Conservation (phyloP, 2,888 invertebrate genomes). For the Yponomeuta plumbellus region DNA sequence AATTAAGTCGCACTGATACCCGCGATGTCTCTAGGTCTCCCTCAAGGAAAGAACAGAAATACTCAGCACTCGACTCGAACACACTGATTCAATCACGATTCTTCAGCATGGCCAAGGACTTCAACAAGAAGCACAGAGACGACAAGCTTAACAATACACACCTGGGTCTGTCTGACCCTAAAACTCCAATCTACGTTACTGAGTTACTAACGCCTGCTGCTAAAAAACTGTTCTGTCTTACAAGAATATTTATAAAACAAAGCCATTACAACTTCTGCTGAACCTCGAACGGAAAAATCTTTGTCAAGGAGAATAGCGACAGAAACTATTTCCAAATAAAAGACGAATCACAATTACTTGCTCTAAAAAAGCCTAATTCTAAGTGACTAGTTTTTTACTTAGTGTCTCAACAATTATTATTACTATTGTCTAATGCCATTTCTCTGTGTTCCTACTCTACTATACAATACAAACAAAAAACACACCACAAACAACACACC, state of each 20-base stretch:
- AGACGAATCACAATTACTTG: background rate
- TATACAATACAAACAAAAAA: too few species aligned
- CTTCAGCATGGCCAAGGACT: background rate
- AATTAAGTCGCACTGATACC: background rate
- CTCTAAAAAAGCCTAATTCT: background rate
- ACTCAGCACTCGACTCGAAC: constrained; percentile 6
- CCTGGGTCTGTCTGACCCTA: background rate
- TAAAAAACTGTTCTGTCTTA: constrained; percentile 9
- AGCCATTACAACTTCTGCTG: too few species aligned
- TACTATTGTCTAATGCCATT: too few species aligned
- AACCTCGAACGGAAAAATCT: background rate
- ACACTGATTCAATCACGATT: background rate
- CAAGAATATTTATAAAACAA: constrained; percentile 4
- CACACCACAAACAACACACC: too few species aligned
- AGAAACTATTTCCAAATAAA: background rate
- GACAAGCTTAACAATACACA: too few species aligned
- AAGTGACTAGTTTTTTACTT: too few species aligned
- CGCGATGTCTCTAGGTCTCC: constrained; percentile 8
- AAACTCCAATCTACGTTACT: background rate
- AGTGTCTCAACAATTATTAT: too few species aligned
- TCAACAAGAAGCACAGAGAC: background rate
- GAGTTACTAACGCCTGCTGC: background rate
- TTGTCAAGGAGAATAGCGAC: constrained; percentile 8
- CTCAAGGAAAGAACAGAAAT: constrained; percentile 8
- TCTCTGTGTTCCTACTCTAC: background rate